phyloP scores from a whole-genome alignment of 1,140 invertebrate species.

The Pachypeltis micranthus region DNA sequence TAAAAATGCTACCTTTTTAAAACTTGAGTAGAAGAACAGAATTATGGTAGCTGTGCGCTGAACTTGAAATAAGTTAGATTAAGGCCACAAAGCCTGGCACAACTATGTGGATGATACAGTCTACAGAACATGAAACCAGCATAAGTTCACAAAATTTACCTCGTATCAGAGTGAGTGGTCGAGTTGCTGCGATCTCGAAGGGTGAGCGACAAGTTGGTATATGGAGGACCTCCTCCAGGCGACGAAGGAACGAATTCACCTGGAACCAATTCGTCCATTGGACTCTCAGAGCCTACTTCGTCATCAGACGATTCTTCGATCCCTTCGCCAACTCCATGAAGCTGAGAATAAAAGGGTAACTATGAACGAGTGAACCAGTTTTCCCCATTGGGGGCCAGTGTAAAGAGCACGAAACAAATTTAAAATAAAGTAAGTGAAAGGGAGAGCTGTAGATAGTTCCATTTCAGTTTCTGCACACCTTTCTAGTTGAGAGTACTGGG shows the following conservation, averaged over 20 bases:
- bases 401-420: not conserved
- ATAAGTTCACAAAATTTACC: conserved; percentile 35
- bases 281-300: conserved; percentile 75
- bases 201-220: conserved; percentile 47
- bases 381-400: no score
- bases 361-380: no score
- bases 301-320: conserved; percentile 83
- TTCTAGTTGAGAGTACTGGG: conserved; percentile 48
- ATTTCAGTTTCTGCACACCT: no score
- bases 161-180: conserved; percentile 58
- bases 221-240: conserved; percentile 37
- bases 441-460: no score
- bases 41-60: no score
- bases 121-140: not conserved
- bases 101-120: not conserved
- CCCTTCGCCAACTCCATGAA: conserved; percentile 33
- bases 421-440: no score
- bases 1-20: no score
- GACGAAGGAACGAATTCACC: conserved; percentile 33
- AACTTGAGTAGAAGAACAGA: no score
- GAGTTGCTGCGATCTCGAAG: conserved; percentile 43
- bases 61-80: no score
- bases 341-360: conserved; percentile 3
- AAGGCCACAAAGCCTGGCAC: no score
- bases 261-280: conserved; percentile 55